A percentile compares a stretch with the other conserved stretches of the same genome.
These are phyloP conservation scores for Branchinecta sandiegonensis DNA, from an alignment of 2,888 invertebrate genomes.

Conservation along the genomic window DNA sequence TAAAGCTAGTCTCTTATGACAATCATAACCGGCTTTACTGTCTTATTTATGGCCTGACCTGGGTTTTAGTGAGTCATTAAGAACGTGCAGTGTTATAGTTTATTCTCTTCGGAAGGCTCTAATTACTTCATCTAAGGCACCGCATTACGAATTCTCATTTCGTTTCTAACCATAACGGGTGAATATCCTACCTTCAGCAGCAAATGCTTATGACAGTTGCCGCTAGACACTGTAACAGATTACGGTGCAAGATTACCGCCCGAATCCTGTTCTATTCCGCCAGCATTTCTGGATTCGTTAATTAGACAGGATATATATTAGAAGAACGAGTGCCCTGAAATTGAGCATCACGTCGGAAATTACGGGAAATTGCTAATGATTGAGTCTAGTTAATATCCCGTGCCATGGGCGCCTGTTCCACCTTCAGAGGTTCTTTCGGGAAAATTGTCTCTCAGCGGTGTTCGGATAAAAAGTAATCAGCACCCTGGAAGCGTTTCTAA, in stretches of 20 bases:
- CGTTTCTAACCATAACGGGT: too few relatives aligned
- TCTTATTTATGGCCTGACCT: too few relatives aligned
- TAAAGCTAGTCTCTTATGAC: too few relatives aligned
- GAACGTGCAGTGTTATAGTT: too few relatives aligned
- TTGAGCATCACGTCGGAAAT: background rate
- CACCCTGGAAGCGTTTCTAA: constrained; percentile 8
- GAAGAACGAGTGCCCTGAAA: constrained; percentile 10
- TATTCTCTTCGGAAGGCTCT: too few relatives aligned
- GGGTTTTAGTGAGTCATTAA: too few relatives aligned
- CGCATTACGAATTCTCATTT: too few relatives aligned
- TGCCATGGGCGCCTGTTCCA: background rate
- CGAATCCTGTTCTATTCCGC: constrained; percentile 5
- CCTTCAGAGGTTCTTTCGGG: constrained; percentile 1
- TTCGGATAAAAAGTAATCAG: constrained; percentile 14
- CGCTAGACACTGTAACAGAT: constrained; percentile 15
- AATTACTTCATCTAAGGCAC: too few relatives aligned
- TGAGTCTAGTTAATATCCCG: constrained; percentile 12
- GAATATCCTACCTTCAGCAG: background rate
- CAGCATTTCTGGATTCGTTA: constrained; percentile 12
- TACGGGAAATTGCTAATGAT: constrained; percentile 10
- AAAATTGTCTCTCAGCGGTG: constrained; percentile 14
- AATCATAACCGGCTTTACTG: too few relatives aligned
- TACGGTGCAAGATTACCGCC: background rate
- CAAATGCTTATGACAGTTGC: constrained; percentile 15
- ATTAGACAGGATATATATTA: constrained; percentile 15